Evolutionary conservation across 2,113 vertebrate species (phyloP).

Genomic region (Equus przewalskii): DNA sequence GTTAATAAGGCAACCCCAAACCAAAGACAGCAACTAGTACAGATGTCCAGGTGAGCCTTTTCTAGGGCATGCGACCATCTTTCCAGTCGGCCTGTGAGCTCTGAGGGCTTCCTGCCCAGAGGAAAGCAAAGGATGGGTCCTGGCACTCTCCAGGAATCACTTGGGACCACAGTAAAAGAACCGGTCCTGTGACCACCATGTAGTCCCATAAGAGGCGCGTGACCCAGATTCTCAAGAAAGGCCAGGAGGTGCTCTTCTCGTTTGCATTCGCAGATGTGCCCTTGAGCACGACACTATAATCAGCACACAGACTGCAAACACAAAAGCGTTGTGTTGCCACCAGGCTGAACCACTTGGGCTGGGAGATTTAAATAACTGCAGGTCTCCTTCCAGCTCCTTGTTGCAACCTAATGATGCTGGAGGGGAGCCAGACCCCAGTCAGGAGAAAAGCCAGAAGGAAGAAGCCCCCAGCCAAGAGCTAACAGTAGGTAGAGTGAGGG

Average conservation of each 20-base stretch:
- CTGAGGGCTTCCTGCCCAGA: not conserved
- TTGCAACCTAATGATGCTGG: constrained; percentile 83
- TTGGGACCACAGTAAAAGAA: not conserved
- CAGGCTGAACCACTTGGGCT: constrained; percentile 64
- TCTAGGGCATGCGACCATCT: not conserved
- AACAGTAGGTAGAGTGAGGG: constrained; percentile 43
- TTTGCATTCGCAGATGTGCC: not conserved
- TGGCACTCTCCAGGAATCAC: not conserved
- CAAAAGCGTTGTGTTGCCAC: constrained; percentile 69
- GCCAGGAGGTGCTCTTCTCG: constrained; percentile 10
- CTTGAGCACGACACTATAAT: not conserved
- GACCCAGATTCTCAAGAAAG: not conserved
- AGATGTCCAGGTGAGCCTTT: not conserved
- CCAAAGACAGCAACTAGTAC: no score
- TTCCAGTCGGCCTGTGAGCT: not conserved
- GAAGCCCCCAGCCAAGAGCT: constrained; percentile 57
- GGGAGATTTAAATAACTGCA: constrained; percentile 76
- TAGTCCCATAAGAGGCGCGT: constrained; percentile 20
- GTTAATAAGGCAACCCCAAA: no score
- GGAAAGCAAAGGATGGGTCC: not conserved
- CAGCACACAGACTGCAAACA: constrained; percentile 33
- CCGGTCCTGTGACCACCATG: not conserved
- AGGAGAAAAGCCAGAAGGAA: constrained; percentile 76
- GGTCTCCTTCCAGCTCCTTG: constrained; percentile 77
- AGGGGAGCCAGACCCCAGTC: constrained; percentile 70